These are phyloP conservation scores for Lucilia cuprina DNA, from an alignment of 1,140 invertebrate species.

Conservation along the genomic window DNA sequence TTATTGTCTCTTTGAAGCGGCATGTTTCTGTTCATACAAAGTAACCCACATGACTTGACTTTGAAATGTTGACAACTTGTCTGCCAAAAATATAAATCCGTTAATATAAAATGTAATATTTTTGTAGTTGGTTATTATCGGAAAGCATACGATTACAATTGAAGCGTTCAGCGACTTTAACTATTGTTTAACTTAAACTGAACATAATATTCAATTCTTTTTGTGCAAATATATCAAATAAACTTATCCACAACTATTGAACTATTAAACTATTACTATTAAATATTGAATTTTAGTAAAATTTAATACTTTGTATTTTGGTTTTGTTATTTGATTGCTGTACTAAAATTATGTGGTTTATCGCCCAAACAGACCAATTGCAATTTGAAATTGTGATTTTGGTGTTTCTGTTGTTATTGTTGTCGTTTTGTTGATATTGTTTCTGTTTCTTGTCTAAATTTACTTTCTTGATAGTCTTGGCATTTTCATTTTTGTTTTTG, in stretches of 20 bases:
- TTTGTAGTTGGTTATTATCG: not conserved
- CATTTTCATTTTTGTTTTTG: not conserved
- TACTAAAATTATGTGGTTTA: not conserved
- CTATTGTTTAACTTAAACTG: no score
- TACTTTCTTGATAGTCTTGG: constrained; percentile 18
- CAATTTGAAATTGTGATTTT: not conserved
- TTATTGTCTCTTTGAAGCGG: not conserved
- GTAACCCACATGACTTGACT: constrained; percentile 30
- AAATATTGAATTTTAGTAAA: no score
- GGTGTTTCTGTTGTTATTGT: not conserved
- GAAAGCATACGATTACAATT: not conserved
- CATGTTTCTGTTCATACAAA: not conserved
- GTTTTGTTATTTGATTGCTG: not conserved
- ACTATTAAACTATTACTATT: no score
- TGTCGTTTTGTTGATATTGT: not conserved
- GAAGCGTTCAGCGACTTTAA: not conserved
- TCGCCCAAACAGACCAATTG: not conserved
- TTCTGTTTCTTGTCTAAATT: not conserved
- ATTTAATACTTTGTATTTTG: no score
- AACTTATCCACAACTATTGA: no score
- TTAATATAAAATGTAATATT: constrained; percentile 18
- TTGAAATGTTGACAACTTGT: constrained; percentile 33
- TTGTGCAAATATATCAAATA: no score
- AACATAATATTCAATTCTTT: no score
- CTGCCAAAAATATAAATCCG: constrained; percentile 33